Base-by-base conservation (phyloP, 1,140 invertebrate genomes). In the Halyomorpha halys region DNA sequence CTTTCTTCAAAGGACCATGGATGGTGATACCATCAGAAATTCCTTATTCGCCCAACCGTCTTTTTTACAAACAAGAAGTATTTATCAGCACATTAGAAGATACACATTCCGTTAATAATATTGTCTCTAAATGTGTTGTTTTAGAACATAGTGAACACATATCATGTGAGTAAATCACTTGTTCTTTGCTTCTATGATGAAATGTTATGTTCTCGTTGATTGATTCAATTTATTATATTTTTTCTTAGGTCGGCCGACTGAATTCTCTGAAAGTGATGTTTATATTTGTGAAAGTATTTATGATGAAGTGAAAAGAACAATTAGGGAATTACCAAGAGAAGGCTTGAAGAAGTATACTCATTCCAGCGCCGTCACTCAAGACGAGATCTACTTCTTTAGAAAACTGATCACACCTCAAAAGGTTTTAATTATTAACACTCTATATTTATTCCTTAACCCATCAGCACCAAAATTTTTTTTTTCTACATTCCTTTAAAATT, bases 21-120 rank as follows among this genome's bases (percentile, higher is more conserved):
- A 85, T 97, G 69, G 83, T 98, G 49, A 83, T 87, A 59, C 91
- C 96, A 3, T 79, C 81, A 19, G 94, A 98, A 77, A 86, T 96
- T 60, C 84, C 80, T 74, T 87, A 85, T 76, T 81, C 82, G 62
- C 83, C 79, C 68, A 81, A 78, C 70, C 82, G 81, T 73, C 79
- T 89, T n/a, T 98, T 95, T 76, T 98, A 93, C 77, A 89, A 92
- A 68, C 91, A 96, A 76, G 97, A 99, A 79, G 81, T 98, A 21
- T 87, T 98, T 68, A 77, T 96, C 16, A 94, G 91, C 56, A 90
- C 89, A 2, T 85, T 93, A 63, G 92, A 96, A 73, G 92, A 94
- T 69, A 90, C 90, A 0, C 91, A 94, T 76, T 89, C 91, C 1
- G 80, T 97, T 14, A 83, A 91, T 62, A 90, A 87, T 67, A 90